A percentile compares a stretch with the other conserved stretches of the same genome.
These are phyloP conservation scores for Oenanthe oenanthe DNA, from an alignment of 2,113 vertebrate species.

Conservation along the genomic window DNA sequence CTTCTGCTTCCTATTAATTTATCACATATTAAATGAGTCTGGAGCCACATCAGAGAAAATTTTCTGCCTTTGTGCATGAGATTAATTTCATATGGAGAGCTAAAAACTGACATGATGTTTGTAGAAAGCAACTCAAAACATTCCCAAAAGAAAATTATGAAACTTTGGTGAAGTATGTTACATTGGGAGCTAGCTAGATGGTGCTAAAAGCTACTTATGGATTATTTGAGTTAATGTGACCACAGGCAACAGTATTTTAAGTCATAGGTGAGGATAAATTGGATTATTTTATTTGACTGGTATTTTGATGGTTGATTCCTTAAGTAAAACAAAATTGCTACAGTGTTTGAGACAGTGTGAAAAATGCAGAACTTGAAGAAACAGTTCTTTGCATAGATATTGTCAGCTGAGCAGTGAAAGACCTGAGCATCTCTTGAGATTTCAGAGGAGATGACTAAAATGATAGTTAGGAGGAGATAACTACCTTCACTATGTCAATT, in stretches of 20 bases:
- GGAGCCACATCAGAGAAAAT: background rate
- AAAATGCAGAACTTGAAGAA: background rate
- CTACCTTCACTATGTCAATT: background rate
- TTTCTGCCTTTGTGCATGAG: background rate
- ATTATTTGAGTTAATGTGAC: background rate
- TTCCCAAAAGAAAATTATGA: background rate
- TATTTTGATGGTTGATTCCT: background rate
- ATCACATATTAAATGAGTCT: background rate
- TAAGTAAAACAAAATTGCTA: background rate
- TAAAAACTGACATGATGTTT: background rate
- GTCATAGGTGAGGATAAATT: background rate
- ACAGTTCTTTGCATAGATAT: background rate
- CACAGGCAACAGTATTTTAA: background rate
- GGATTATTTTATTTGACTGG: background rate
- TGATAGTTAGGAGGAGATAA: background rate
- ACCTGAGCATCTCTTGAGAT: background rate
- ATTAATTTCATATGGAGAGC: background rate
- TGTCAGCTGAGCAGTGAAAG: background rate
- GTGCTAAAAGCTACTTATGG: conserved; percentile 17
- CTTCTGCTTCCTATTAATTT: background rate
- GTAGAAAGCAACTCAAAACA: background rate
- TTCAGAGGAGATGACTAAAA: background rate
- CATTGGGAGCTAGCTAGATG: conserved; percentile 1
- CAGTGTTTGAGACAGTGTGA: background rate
- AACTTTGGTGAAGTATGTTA: background rate